phyloP scores from a whole-genome alignment of 2,888 invertebrate genomes.

The Callimorpha dominula region DNA sequence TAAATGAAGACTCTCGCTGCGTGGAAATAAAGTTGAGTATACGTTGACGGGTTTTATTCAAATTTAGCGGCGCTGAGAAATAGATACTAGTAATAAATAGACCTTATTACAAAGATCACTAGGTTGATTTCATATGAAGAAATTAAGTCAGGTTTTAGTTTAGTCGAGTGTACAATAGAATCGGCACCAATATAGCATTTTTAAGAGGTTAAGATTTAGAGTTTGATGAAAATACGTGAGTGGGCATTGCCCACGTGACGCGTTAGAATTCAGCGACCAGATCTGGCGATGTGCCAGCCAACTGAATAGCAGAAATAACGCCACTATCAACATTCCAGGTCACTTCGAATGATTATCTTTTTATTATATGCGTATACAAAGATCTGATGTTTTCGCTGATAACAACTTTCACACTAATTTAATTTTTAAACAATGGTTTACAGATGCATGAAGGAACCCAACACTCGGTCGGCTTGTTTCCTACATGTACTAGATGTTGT shows the following conservation, averaged over 20 bases:
- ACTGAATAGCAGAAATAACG: constrained; percentile 83
- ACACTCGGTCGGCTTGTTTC: not conserved
- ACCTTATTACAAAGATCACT: too few species aligned
- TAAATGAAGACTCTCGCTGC: too few species aligned
- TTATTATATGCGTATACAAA: constrained; percentile 63
- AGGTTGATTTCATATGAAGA: too few species aligned
- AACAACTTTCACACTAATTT: constrained; percentile 25
- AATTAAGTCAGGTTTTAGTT: too few species aligned
- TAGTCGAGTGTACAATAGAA: too few species aligned
- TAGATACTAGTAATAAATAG: too few species aligned
- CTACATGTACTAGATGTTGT: not conserved
- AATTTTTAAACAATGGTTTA: not conserved
- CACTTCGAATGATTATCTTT: constrained; percentile 81
- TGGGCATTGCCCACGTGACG: constrained; percentile 74
- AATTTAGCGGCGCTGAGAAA: too few species aligned
- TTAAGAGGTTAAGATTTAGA: constrained; percentile 44
- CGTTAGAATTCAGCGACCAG: constrained; percentile 71
- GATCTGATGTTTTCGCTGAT: constrained; percentile 54
- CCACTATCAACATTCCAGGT: constrained; percentile 85
- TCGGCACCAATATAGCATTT: not conserved
- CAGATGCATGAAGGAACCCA: not conserved
- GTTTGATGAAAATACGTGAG: constrained; percentile 65
- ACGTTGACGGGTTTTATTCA: too few species aligned
- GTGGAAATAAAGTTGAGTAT: too few species aligned
- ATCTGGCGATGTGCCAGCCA: constrained; percentile 79